Conservation (phyloP, 2,888 invertebrate species). For the Tolmerus cingulatus region DNA sequence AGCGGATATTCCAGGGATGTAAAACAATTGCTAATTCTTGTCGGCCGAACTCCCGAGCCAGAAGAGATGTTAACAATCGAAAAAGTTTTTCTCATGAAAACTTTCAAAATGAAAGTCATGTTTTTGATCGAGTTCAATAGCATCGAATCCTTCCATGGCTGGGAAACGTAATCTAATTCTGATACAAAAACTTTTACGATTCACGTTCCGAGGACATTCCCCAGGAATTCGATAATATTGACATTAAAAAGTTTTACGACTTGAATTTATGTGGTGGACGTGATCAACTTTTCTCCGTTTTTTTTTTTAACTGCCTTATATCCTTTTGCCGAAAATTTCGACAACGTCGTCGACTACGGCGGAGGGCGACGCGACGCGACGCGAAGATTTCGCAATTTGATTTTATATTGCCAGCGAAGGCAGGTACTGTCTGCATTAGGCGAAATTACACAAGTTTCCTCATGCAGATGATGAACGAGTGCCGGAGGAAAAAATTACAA, state of each 20-base stretch:
- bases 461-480: background rate
- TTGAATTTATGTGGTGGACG: constrained; percentile 43
- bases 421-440: background rate
- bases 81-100: constrained; percentile 12
- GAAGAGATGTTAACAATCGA: background rate
- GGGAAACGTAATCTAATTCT: constrained; percentile 39
- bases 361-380: background rate
- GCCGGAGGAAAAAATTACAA: background rate
- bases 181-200: constrained; percentile 47
- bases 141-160: background rate
- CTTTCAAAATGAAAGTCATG: constrained; percentile 6
- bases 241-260: constrained; percentile 43
- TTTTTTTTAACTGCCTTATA: background rate
- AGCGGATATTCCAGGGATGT: background rate
- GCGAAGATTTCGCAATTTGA: background rate
- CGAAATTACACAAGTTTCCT: background rate
- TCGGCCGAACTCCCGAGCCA: background rate
- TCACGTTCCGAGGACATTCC: constrained; percentile 41
- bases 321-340: background rate
- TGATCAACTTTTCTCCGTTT: constrained; percentile 39
- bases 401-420: background rate
- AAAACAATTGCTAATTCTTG: background rate
- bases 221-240: constrained; percentile 43
- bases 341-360: background rate
- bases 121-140: constrained; percentile 7